phyloP scores from a whole-genome alignment of 2,888 invertebrate species.

The Hypercompe scribonia region DNA sequence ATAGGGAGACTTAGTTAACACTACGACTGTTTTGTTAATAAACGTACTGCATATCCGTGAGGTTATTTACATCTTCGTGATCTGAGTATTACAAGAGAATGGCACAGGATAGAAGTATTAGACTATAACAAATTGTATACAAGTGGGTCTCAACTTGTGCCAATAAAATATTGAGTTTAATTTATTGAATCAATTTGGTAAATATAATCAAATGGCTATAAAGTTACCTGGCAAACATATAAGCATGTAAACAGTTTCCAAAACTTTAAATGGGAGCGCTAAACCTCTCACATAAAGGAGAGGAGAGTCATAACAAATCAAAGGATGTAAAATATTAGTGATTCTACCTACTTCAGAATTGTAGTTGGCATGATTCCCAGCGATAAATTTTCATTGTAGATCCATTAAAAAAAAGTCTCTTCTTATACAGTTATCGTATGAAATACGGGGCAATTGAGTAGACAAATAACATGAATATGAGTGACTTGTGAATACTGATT shows the following conservation, averaged over 20 bases:
- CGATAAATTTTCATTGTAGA: too few relatives aligned
- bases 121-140: not conserved
- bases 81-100: conserved; percentile 14
- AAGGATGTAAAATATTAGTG: not conserved
- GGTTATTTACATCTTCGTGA: conserved; percentile 24
- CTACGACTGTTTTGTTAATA: conserved; percentile 41
- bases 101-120: not conserved
- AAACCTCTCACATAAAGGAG: too few relatives aligned
- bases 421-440: too few relatives aligned
- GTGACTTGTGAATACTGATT: too few relatives aligned
- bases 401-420: too few relatives aligned
- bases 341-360: not conserved
- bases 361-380: not conserved
- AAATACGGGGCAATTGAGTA: too few relatives aligned
- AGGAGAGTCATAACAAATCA: too few relatives aligned
- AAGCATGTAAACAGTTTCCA: too few relatives aligned
- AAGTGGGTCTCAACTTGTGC: not conserved
- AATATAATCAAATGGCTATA: not conserved
- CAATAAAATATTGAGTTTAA: not conserved
- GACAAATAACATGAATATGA: too few relatives aligned
- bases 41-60: conserved; percentile 31
- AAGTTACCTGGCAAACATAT: too few relatives aligned
- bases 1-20: conserved; percentile 44
- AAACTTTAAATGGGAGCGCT: too few relatives aligned
- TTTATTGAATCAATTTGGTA: not conserved